Conservation (phyloP, 2,888 invertebrate species). For the Ctenicera cuprea region DNA sequence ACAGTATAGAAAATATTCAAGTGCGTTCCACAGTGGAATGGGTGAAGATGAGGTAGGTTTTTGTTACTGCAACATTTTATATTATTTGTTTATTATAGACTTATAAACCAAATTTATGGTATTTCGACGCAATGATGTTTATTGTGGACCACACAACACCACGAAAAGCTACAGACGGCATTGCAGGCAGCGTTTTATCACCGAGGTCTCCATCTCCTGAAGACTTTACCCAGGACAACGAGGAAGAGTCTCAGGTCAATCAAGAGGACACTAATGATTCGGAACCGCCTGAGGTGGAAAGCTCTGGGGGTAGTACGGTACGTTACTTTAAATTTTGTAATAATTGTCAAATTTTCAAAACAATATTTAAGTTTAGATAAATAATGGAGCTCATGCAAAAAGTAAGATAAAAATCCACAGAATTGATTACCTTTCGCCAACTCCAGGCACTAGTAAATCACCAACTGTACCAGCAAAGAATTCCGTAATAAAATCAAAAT, state of each 20-base stretch:
- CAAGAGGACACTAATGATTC: background rate
- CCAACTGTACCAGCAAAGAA: too few relatives aligned
- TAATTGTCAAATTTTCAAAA: too few relatives aligned
- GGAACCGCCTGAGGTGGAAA: too few relatives aligned
- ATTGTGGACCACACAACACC: background rate
- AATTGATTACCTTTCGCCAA: background rate
- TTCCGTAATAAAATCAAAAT: background rate
- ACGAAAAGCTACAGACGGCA: background rate
- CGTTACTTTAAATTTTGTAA: too few relatives aligned
- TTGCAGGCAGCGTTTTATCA: too few relatives aligned
- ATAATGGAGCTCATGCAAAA: background rate
- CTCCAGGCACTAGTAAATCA: background rate
- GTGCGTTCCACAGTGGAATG: background rate
- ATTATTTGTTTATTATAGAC: constrained; percentile 9
- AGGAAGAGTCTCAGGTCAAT: background rate
- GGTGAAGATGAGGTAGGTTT: constrained; percentile 13
- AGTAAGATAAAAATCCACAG: background rate
- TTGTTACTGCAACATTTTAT: constrained; percentile 1
- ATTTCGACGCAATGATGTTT: constrained; percentile 7
- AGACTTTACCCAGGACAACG: background rate
- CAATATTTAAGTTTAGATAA: too few relatives aligned
- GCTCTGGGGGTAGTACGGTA: too few relatives aligned
- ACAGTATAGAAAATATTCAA: constrained; percentile 13
- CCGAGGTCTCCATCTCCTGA: background rate
- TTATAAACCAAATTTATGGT: constrained; percentile 28